Evolutionary conservation across 2,113 vertebrate genomes (phyloP).

Genomic region (Podarcis raffonei): DNA sequence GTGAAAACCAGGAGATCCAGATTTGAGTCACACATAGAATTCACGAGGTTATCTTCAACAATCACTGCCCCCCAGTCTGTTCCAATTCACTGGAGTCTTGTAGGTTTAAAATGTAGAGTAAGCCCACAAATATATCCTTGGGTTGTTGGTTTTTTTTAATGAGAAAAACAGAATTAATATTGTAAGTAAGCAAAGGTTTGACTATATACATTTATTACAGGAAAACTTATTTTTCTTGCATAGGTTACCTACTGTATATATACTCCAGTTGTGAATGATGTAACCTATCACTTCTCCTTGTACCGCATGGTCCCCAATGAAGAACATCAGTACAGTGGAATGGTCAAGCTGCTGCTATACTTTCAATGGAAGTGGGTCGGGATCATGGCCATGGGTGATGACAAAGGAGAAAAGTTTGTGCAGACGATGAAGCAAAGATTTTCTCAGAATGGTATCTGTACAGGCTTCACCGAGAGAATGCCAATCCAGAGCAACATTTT

Average conservation of each 20-base stretch:
- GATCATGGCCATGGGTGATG: not conserved
- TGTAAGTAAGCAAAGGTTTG: not conserved
- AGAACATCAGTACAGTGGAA: not conserved
- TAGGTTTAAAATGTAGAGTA: no score
- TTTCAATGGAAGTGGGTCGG: constrained; percentile 14
- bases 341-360: not conserved
- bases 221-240: not conserved
- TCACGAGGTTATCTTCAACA: no score
- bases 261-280: not conserved
- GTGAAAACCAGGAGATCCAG: no score
- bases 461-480: not conserved
- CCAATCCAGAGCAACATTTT: not conserved
- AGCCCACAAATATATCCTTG: no score
- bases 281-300: not conserved
- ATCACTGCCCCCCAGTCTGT: no score
- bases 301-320: not conserved
- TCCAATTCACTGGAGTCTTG: no score
- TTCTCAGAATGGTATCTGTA: not conserved
- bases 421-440: not conserved
- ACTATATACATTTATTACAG: not conserved
- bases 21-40: no score
- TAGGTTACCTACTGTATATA: not conserved
- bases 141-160: not conserved
- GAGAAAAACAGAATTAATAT: not conserved
- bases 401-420: not conserved